These are phyloP conservation scores for Limonius californicus DNA, from an alignment of 1,140 invertebrate species.

Conservation along the genomic window DNA sequence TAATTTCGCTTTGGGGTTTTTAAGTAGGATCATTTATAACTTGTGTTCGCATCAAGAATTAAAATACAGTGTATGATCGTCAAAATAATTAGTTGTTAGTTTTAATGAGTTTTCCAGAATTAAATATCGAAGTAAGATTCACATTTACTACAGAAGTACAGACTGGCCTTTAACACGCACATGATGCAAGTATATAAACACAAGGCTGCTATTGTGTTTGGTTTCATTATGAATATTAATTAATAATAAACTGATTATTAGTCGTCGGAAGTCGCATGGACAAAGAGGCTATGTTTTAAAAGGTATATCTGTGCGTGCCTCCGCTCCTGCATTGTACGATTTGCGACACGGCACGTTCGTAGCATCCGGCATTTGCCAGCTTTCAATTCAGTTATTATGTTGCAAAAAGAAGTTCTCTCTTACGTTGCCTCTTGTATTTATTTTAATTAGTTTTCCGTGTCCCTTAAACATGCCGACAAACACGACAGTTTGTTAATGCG, in stretches of 20 bases:
- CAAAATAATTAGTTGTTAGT: too few relatives aligned
- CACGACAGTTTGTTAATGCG: too few relatives aligned
- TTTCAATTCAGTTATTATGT: not conserved
- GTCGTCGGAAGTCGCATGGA: not conserved
- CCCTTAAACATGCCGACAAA: not conserved
- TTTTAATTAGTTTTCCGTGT: not conserved
- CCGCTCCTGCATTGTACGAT: not conserved
- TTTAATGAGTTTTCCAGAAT: too few relatives aligned
- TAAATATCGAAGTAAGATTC: too few relatives aligned
- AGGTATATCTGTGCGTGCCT: slow-evolving; percentile 1
- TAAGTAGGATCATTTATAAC: not conserved
- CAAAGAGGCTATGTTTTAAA: not conserved
- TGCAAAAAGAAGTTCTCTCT: not conserved
- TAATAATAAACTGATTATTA: not conserved
- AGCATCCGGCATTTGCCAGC: not conserved
- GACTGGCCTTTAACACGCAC: not conserved
- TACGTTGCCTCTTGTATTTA: not conserved
- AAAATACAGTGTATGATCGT: too few relatives aligned
- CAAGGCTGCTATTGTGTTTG: slow-evolving; percentile 1
- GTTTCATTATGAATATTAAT: not conserved
- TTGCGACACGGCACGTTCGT: slow-evolving; percentile 1
- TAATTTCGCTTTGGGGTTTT: too few relatives aligned
- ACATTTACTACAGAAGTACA: too few relatives aligned
- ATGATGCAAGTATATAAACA: not conserved
- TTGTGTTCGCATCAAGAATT: too few relatives aligned